Evolutionary conservation across 2,797 vertebrate species (phyloP), one percentile per base, ranked within the genome.

Genomic region (Garrulus glandarius): DNA sequence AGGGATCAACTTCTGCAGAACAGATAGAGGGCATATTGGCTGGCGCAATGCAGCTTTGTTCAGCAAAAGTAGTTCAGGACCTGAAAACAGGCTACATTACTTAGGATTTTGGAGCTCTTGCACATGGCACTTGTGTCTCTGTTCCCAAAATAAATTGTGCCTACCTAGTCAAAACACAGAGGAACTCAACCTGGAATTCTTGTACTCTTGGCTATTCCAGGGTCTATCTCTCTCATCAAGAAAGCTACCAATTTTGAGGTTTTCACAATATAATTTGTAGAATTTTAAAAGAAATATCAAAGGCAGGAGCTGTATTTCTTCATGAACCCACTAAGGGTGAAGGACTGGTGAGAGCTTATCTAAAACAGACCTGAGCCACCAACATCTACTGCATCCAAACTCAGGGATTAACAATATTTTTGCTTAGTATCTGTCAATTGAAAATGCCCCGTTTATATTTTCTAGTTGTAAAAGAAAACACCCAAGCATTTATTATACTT

Each of bases 11-110:
- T 94, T 93, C 72, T 39, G 1, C 67, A 65, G 90, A 95, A 93
- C 95, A 95, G 92, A 97, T 93, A 97, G 94, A 96, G 96, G 95
- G 80, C 96, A 95, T 0, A 26, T 11, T 67, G 80, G 76, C 88
- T 97, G 85, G 92, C 0, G 95, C 95, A 97, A 93, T 97, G 96
- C 95, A 97, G 96, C 80, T 93, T 57, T 11, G 21, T 47, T 94
- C 87, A 84, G 69, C 72, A 76, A 86, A 97, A 96, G 85, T 95
- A 95, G 95, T 94, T 95, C 96, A 95, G 80, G 94, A 82, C 80
- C 90, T 52, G 90, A 88, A 95, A 95, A 93, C 57, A 92, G 83
- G 89, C 85, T 59, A 68, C 46, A 5, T 59, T 24, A 43, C 57
- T 95, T 68, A n/a, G 36, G 21, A 75, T 84, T 93, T 57, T 88